phyloP scores from a whole-genome alignment of 2,888 invertebrate genomes.

The Ophraella communa region DNA sequence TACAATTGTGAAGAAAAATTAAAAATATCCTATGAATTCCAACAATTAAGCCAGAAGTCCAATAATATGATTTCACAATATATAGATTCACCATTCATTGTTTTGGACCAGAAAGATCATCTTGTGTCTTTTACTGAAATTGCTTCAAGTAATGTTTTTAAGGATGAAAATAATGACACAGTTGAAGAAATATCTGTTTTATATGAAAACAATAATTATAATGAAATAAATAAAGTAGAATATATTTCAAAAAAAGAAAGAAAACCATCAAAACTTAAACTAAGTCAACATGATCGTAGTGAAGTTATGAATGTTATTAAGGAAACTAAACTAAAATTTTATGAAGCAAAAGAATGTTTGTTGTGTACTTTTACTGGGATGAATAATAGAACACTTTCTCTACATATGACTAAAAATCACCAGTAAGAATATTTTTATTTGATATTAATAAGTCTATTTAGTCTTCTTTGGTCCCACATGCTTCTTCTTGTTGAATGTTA shows the following conservation, averaged over 20 bases:
- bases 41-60: constrained; percentile 45
- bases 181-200: constrained; percentile 11
- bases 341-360: constrained; percentile 44
- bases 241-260: background rate
- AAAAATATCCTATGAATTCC: constrained; percentile 45
- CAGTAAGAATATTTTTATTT: constrained; percentile 42
- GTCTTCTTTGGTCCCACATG: no score
- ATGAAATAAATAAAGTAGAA: constrained; percentile 7
- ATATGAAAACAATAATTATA: constrained; percentile 2
- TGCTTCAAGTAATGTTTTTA: background rate
- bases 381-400: constrained; percentile 46
- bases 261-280: constrained; percentile 16
- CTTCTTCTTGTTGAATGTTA: no score
- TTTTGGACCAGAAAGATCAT: background rate
- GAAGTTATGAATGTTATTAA: constrained; percentile 46
- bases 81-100: background rate
- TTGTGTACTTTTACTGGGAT: constrained; percentile 47
- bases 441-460: no score
- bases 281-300: constrained; percentile 40
- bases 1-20: constrained; percentile 40
- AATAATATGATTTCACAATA: constrained; percentile 35
- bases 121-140: background rate
- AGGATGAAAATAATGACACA: background rate
- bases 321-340: constrained; percentile 38
- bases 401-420: constrained; percentile 51